These are phyloP conservation scores for Mustelus asterias DNA, from an alignment of 2,113 vertebrate genomes.

Conservation along the genomic window DNA sequence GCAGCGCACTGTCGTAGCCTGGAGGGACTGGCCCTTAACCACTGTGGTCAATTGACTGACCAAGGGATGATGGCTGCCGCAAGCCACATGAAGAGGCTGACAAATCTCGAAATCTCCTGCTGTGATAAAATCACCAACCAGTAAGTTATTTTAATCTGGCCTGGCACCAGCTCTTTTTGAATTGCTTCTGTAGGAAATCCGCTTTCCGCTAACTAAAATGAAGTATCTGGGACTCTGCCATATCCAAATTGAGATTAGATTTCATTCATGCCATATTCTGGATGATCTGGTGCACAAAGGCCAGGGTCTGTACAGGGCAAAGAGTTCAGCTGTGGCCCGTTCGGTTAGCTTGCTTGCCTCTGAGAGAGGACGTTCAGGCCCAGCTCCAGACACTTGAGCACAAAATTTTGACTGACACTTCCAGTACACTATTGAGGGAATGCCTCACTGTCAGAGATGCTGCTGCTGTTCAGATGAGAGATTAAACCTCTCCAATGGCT, in stretches of 20 bases:
- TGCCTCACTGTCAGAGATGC: background rate
- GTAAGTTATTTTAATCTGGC: constrained; percentile 49
- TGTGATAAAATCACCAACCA: constrained; percentile 66
- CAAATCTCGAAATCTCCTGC: constrained; percentile 65
- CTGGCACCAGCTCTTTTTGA: background rate
- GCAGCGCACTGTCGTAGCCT: constrained; percentile 65
- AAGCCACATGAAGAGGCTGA: constrained; percentile 56
- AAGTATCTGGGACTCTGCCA: background rate
- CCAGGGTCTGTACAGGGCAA: background rate
- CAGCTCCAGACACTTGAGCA: background rate
- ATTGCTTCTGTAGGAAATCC: constrained; percentile 54
- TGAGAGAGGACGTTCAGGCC: background rate
- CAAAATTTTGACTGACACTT: background rate
- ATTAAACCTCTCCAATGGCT: background rate
- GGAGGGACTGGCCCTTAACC: constrained; percentile 59
- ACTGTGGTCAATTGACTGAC: constrained; percentile 65
- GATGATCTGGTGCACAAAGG: background rate
- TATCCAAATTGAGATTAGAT: background rate
- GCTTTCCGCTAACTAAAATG: background rate
- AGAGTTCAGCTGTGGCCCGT: background rate
- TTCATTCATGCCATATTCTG: background rate
- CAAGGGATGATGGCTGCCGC: constrained; percentile 56
- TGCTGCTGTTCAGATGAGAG: background rate
- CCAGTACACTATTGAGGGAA: background rate
- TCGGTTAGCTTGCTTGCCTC: background rate